Percentiles rank a stretch among this genome's conserved stretches.
Evolutionary conservation across 1,140 invertebrate species (phyloP).

Genomic region (Apis florea): DNA sequence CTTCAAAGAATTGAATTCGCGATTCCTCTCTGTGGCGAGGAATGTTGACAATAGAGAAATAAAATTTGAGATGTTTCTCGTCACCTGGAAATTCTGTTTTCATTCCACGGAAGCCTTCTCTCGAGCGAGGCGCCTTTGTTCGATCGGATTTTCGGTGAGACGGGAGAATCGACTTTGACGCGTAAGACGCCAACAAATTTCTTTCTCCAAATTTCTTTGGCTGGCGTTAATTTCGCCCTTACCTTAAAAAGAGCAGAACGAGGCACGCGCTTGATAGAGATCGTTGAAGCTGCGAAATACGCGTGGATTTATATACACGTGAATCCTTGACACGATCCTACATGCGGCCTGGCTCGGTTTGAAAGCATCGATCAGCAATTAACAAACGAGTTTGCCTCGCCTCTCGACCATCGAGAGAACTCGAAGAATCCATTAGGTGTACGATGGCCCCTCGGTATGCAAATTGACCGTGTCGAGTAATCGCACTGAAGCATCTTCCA

Average conservation of each 20-base stretch:
- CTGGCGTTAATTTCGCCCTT: background rate
- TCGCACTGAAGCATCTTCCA: background rate
- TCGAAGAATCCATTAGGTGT: constrained; percentile 27
- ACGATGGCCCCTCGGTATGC: constrained; percentile 35
- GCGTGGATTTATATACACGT: constrained; percentile 11
- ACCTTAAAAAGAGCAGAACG: background rate
- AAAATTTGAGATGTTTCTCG: constrained; percentile 18
- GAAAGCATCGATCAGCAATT: constrained; percentile 67
- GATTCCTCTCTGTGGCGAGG: background rate
- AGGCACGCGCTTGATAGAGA: accelerated
- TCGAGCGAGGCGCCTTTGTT: background rate
- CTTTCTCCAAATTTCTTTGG: background rate
- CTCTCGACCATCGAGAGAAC: constrained; percentile 29
- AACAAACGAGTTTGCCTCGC: constrained; percentile 59
- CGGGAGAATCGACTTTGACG: background rate
- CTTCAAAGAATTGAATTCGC: background rate
- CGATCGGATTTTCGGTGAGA: constrained; percentile 22
- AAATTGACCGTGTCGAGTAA: constrained; percentile 23
- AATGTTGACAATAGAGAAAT: background rate
- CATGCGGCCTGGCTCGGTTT: constrained; percentile 21
- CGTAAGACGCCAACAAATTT: background rate
- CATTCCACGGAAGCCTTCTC: background rate
- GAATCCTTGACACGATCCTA: constrained; percentile 49
- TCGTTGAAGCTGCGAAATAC: no score
- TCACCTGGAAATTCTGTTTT: background rate